Conservation (phyloP, 2,888 invertebrate species). For the Parnassius apollo region DNA sequence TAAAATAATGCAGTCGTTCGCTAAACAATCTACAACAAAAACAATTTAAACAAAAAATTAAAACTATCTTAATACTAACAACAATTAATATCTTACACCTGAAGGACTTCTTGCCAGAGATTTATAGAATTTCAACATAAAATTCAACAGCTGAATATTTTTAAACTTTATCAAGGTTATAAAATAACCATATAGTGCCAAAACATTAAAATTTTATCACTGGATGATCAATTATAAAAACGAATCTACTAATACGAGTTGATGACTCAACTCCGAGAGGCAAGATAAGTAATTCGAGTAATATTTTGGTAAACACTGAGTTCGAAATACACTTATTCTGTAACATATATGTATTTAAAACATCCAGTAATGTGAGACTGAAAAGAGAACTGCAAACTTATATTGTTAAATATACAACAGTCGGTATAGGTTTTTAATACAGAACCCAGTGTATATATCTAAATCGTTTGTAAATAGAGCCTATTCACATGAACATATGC, state of each 20-base stretch:
- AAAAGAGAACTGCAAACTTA: too few relatives aligned
- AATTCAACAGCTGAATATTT: conserved; percentile 7
- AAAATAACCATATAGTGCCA: neutral
- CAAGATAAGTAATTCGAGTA: conserved; percentile 11
- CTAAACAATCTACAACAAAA: conserved; percentile 28
- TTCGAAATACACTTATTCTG: neutral
- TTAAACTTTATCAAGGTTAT: neutral
- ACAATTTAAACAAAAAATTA: conserved; percentile 24
- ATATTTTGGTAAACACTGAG: conserved; percentile 1
- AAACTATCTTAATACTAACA: conserved; percentile 26
- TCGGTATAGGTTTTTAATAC: too few relatives aligned
- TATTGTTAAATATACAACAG: too few relatives aligned
- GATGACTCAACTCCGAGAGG: conserved; percentile 1
- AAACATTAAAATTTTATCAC: neutral
- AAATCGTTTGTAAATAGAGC: too few relatives aligned
- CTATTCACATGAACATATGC: too few relatives aligned
- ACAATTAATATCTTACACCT: conserved; percentile 27
- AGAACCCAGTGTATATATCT: too few relatives aligned
- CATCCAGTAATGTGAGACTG: too few relatives aligned
- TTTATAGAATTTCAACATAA: conserved; percentile 19
- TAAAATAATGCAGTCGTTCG: conserved; percentile 30
- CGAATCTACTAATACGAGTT: neutral
- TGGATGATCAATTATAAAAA: neutral
- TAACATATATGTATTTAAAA: too few relatives aligned
- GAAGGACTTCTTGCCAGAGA: conserved; percentile 8